phyloP scores from a whole-genome alignment of 2,113 vertebrate genomes.

The Tragelaphus strepsiceros region DNA sequence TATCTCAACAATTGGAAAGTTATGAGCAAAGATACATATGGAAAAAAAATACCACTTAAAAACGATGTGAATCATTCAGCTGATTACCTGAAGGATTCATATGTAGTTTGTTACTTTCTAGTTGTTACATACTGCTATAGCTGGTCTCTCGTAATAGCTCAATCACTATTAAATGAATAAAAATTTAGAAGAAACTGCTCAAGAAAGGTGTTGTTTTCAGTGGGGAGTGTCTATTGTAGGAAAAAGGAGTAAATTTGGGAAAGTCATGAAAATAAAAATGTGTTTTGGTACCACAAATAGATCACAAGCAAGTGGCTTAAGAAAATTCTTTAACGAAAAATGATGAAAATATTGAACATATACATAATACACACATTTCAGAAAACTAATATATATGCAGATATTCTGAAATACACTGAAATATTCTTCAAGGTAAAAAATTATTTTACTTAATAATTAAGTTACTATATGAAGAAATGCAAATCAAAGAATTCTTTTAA shows the following conservation, averaged over 20 bases:
- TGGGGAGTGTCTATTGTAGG: not conserved
- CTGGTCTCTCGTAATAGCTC: not conserved
- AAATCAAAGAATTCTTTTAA: not conserved
- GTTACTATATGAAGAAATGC: not conserved
- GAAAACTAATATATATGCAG: not conserved
- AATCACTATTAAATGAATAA: not conserved
- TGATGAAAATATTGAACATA: not conserved
- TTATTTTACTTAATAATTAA: not conserved
- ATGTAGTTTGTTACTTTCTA: not conserved
- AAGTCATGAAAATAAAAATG: not conserved
- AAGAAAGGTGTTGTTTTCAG: not conserved
- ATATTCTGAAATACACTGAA: not conserved
- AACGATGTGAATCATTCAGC: not conserved
- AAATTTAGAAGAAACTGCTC: not conserved
- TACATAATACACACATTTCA: not conserved
- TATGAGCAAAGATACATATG: not conserved
- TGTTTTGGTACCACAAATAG: not conserved
- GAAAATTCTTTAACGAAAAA: not conserved
- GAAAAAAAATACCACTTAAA: not conserved
- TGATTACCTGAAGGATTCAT: not conserved
- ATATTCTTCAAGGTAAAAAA: conserved; percentile 6
- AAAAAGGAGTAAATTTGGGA: not conserved
- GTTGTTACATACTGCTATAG: not conserved
- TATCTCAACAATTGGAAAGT: not conserved
- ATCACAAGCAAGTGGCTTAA: not conserved